phyloP scores from a whole-genome alignment of 2,113 vertebrate genomes.

The Xenopus borealis region DNA sequence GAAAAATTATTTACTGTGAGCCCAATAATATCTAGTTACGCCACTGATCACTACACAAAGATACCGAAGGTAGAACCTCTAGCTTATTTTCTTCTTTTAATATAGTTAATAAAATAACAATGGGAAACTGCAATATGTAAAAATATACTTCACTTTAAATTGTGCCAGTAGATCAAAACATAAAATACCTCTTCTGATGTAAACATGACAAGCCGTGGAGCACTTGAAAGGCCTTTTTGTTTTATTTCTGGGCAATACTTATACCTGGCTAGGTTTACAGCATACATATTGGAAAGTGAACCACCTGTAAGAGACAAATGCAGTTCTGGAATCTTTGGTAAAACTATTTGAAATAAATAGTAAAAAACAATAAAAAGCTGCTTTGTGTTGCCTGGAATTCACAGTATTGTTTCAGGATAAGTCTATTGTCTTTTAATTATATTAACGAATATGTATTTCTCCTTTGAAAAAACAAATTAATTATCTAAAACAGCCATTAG shows the following conservation, averaged over 20 bases:
- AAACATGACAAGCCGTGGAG: slow-evolving; percentile 74
- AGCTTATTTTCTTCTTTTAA: neutral
- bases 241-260: slow-evolving; percentile 76
- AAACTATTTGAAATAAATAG: no score
- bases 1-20: no score
- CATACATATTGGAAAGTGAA: slow-evolving; percentile 85
- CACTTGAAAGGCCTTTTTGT: slow-evolving; percentile 72
- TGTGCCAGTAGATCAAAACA: neutral
- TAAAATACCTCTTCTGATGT: slow-evolving; percentile 76
- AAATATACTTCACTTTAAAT: neutral
- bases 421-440: no score
- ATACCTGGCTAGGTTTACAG: slow-evolving; percentile 78
- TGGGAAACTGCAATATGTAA: no score
- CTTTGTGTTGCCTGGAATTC: no score
- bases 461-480: no score
- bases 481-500: no score
- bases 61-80: neutral
- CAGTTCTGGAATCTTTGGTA: neutral
- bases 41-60: neutral
- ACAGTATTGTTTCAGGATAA: no score
- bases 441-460: no score
- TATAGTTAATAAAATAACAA: neutral
- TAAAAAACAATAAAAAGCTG: no score
- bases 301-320: slow-evolving; percentile 69
- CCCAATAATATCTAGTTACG: no score